Evolutionary conservation across 2,797 vertebrate species (phyloP).

Genomic region (Manis crassicaudata): DNA sequence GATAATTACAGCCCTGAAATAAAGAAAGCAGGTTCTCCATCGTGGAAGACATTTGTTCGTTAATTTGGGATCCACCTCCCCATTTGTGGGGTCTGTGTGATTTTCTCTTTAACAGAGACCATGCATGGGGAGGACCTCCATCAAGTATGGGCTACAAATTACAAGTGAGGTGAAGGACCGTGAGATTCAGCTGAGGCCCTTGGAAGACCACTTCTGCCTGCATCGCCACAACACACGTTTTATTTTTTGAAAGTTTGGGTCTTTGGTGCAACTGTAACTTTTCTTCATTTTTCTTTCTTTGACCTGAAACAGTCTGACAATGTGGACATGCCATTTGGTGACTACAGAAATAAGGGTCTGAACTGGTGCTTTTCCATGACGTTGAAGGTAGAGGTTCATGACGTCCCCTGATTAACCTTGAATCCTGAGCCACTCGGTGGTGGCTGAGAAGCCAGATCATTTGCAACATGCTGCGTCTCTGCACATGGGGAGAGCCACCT

Average conservation of each 20-base stretch:
- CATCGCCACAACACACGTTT: accelerated
- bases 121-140: accelerated
- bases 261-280: background rate
- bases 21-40: accelerated
- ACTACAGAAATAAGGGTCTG: accelerated
- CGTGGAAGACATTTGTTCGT: accelerated
- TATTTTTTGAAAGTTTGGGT: no score
- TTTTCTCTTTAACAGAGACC: accelerated
- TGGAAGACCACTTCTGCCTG: accelerated
- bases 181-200: background rate
- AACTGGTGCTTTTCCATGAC: accelerated
- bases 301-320: accelerated
- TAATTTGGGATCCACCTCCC: accelerated
- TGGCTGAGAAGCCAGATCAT: no score
- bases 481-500: accelerated
- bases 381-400: background rate
- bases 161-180: background rate
- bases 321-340: no score
- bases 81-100: accelerated
- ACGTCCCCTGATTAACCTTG: accelerated
- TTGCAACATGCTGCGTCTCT: accelerated
- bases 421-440: accelerated
- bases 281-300: background rate
- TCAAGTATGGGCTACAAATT: background rate
- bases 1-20: background rate